phyloP scores from a whole-genome alignment of 92 coral and sea anemone genomes.

The Virgularia gustaviana region DNA sequence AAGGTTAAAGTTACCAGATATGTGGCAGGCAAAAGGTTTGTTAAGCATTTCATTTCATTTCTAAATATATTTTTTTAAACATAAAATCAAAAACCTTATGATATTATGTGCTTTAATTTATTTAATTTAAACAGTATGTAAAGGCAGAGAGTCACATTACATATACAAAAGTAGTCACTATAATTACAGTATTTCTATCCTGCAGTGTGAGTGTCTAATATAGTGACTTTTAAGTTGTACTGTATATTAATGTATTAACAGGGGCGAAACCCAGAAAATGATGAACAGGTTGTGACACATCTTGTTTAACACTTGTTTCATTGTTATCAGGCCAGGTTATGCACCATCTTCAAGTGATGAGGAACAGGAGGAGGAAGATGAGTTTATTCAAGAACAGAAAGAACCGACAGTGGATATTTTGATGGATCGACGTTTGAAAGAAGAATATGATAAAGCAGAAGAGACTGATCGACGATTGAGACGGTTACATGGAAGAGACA shows the following conservation, averaged over 20 bases:
- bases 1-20: slow-evolving; percentile 97
- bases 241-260: not conserved
- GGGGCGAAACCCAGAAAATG: not conserved
- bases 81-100: no score
- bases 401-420: slow-evolving; percentile 51
- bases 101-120: no score
- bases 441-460: slow-evolving; percentile 89
- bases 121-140: no score
- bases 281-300: not conserved
- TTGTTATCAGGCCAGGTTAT: slow-evolving; percentile 69
- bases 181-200: no score
- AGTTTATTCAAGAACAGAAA: slow-evolving; percentile 44
- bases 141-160: no score
- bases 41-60: no score
- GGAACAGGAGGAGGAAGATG: slow-evolving; percentile 82
- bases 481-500: slow-evolving; percentile 38
- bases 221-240: not conserved
- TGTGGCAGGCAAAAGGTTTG: slow-evolving; percentile 94
- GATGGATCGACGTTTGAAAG: slow-evolving; percentile 81
- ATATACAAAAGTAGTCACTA: no score
- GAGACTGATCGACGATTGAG: slow-evolving; percentile 90
- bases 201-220: not conserved
- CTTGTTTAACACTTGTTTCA: not conserved
- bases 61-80: no score
- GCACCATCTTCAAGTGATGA: slow-evolving; percentile 91